Base-by-base conservation (phyloP, 2,888 invertebrate species). In the Iselma pallidipennis region DNA sequence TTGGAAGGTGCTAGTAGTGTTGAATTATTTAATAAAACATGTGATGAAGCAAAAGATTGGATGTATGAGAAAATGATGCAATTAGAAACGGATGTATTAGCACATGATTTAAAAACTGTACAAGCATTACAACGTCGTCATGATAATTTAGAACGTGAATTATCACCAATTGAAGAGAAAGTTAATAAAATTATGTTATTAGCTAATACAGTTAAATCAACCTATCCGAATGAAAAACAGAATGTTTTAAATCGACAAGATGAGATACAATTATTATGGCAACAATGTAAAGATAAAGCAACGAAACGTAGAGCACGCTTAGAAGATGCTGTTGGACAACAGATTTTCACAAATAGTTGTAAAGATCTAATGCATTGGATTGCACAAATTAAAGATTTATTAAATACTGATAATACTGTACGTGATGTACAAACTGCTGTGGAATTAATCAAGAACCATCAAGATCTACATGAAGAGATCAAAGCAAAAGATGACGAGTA, bases 1-100 rank as follows among this genome's bases (percentile, higher is more conserved):
- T 79, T 98, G 28, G 94, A 96, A 78, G 97, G 81, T 25, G 81
- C 81, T 0, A 80, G 72, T 74, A 94, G 94, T 76, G 96, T 99
- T 72, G 98, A 98, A 79, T 84, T 98, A 7, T 99, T 98, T 84
- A 91, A 95, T 76, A 91, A 96, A 57, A 95, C 95, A 0, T 98
- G 98, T 81, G 96, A 96, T 77, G 98, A 98, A 79, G 95, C 97
- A 0, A 89, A 92, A 68, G 96, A 96, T 77, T 98, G 98, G 98
- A 98, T 99, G 92, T 85, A 89, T 57, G 98, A 98, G 82, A 98
- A 98, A 82, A 94, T 95, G 85, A 89, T 91, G 64, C 95, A 96
- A 78, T 81, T 97, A 60, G 95, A 94, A 49, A 89, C 88, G 0
- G 87, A 88, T 0, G 89, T 89, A 31, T 80, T 91, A 2, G 95